Base-by-base conservation (phyloP, 2,797 vertebrate genomes). In the Austrolebias charrua region DNA sequence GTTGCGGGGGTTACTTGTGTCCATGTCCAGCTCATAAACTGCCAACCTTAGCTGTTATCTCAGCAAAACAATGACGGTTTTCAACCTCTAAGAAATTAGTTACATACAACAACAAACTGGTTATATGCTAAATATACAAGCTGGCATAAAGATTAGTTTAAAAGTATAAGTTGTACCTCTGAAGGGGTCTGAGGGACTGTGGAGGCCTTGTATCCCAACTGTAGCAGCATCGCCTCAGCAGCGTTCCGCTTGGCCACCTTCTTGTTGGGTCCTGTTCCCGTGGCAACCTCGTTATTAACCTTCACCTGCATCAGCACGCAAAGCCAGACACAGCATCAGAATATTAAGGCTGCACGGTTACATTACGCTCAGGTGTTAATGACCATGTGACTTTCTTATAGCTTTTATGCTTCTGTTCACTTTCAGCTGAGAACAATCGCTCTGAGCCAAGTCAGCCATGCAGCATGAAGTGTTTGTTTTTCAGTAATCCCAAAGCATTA, bases 231-330 rank as follows among this genome's bases (percentile, higher is more conserved):
- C 35, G 96, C 94, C 87, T 99, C 97, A 0, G 98, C 96, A 24
- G 97, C 96, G 71, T 98, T 98, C 80, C 96, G 93, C 90, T 99
- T 99, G 65, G 98, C 97, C 89, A 98, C 96, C 88, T 99, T 99
- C 93, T 99, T 99, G 91, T 97, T 98, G 45, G 96, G 95, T 66
- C 96, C 97, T 60, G 95, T 96, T 89, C 98, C 96, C 29, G 96
- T 97, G 81, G 96, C 95, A 82, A 95, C 84, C 69, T 97, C 95
- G 57, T 80, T 93, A 71, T 95, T 95, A 82, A 99, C 94, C 86
- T 98, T 99, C 75, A 98, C 97, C 97, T 98, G 77, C 55, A 83
- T 70, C 44, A 43, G 14, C 11, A 55, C 6, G 29, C 57, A 55
- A 12, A 53, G 45, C 62, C 11, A 55, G 24, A 48, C 0, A 29